Conservation (phyloP, 2,113 vertebrate species). For the Boulengeromyrus knoepffleri region DNA sequence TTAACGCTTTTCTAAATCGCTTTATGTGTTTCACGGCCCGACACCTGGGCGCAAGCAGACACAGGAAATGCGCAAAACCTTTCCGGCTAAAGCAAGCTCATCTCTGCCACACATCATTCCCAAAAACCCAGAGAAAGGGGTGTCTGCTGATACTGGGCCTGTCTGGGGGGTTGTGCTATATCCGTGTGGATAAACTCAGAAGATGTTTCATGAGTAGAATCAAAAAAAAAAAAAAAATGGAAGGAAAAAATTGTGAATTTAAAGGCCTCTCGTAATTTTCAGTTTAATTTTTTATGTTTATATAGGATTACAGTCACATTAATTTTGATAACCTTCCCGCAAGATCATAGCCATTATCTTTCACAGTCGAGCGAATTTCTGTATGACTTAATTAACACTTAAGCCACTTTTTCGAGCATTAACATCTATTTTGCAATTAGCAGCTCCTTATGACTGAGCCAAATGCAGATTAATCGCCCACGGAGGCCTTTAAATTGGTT, state of each 20-base stretch:
- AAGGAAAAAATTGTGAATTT: slow-evolving; percentile 32
- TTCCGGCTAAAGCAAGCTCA: background rate
- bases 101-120: background rate
- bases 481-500: background rate
- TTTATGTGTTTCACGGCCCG: background rate
- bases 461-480: slow-evolving; percentile 6
- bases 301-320: background rate
- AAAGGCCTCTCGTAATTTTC: background rate
- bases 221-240: slow-evolving; percentile 26
- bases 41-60: background rate
- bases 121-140: background rate
- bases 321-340: slow-evolving; percentile 13
- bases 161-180: background rate
- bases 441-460: slow-evolving; percentile 1
- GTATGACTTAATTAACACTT: slow-evolving; percentile 7
- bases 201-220: slow-evolving; percentile 28
- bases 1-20: slow-evolving; percentile 11
- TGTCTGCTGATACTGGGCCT: background rate
- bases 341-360: slow-evolving; percentile 17
- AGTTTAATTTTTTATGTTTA: background rate
- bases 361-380: slow-evolving; percentile 2
- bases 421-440: slow-evolving; percentile 11
- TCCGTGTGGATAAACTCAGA: slow-evolving; percentile 33
- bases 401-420: slow-evolving; percentile 8
- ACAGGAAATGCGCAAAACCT: background rate